These are phyloP conservation scores for Dinothrombium tinctorium DNA, from an alignment of 1,140 invertebrate genomes.

Conservation along the genomic window DNA sequence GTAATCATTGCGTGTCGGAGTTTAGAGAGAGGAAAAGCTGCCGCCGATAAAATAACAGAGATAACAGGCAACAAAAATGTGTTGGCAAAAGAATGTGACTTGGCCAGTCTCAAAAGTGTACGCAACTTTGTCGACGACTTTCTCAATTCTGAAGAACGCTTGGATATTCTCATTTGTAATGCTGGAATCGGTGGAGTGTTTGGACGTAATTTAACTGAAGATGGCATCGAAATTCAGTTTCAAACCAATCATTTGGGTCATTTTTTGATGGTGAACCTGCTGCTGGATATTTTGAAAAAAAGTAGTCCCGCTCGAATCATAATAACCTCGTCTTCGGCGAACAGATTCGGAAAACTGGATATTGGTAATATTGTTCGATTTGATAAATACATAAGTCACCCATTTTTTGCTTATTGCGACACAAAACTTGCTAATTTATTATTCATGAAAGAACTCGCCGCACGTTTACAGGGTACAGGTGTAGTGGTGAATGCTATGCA, in stretches of 20 bases:
- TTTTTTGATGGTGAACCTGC: constrained; percentile 45
- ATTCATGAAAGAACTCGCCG: constrained; percentile 22
- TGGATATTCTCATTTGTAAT: constrained; percentile 9
- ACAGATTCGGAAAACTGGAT: constrained; percentile 33
- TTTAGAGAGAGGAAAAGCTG: constrained; percentile 36
- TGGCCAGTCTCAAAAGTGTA: constrained; percentile 2
- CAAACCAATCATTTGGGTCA: constrained; percentile 71
- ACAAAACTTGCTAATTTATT: constrained; percentile 27
- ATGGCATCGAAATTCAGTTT: constrained; percentile 63
- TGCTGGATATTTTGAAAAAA: constrained; percentile 18
- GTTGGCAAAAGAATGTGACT: constrained; percentile 5
- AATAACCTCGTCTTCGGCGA: constrained; percentile 7
- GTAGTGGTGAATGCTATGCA: constrained; percentile 60
- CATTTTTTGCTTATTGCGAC: constrained; percentile 18
- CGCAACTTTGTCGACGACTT: constrained; percentile 4
- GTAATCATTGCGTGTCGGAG: constrained; percentile 8
- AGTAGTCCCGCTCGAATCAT: constrained; percentile 10
- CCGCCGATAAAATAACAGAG: constrained; percentile 24
- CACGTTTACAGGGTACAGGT: constrained; percentile 22
- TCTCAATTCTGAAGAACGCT: background rate
- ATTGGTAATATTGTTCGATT: constrained; percentile 43
- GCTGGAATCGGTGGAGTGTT: constrained; percentile 3
- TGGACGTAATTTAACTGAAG: constrained; percentile 24
- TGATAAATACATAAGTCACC: constrained; percentile 6
- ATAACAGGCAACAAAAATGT: constrained; percentile 3